phyloP scores from a whole-genome alignment of 2,888 invertebrate species.

The Poecilobothrus nobilitatus region DNA sequence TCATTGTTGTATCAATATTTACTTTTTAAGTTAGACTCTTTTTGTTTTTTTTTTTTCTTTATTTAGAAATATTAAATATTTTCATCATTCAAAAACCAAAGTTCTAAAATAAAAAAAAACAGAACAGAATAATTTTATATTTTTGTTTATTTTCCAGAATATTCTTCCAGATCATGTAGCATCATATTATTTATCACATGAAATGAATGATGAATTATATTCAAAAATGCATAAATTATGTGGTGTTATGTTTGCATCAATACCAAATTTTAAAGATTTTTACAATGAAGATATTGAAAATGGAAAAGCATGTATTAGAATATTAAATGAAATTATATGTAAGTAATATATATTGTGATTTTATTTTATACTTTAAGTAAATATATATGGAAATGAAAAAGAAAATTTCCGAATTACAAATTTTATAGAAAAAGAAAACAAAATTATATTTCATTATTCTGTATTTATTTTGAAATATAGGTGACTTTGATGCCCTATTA shows the following conservation, averaged over 20 bases:
- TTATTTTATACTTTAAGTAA: background rate
- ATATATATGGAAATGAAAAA: background rate
- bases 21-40: no score
- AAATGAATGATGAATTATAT: conserved; percentile 50
- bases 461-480: conserved; percentile 23
- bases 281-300: conserved; percentile 96
- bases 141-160: conserved; percentile 64
- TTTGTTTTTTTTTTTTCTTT: no score
- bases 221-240: conserved; percentile 49
- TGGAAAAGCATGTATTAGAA: conserved; percentile 93
- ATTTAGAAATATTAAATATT: no score
- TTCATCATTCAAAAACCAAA: no score
- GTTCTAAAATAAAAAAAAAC: no score
- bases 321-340: conserved; percentile 98
- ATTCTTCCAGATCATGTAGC: conserved; percentile 96
- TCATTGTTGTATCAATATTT: no score
- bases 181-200: conserved; percentile 80
- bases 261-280: conserved; percentile 96
- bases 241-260: conserved; percentile 95
- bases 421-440: no score
- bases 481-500: conserved; percentile 79
- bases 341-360: conserved; percentile 22
- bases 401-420: background rate
- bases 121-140: background rate
- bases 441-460: background rate